Conservation (phyloP, 2,113 vertebrate genomes). For the Platycercus adscitus region DNA sequence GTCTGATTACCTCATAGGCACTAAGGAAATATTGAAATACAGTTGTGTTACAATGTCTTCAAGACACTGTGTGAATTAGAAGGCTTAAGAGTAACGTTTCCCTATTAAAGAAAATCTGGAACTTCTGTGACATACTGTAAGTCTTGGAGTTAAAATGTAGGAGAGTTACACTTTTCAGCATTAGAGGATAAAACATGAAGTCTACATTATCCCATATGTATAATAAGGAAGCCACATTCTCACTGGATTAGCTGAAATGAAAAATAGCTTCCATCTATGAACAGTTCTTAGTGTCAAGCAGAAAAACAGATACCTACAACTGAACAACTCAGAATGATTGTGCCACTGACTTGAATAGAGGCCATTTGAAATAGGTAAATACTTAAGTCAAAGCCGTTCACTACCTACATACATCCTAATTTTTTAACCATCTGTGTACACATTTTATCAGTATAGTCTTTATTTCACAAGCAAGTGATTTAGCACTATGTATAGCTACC, state of each 20-base stretch:
- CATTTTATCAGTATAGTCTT: background rate
- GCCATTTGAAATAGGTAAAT: background rate
- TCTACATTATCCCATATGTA: background rate
- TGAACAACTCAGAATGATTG: background rate
- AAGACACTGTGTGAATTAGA: background rate
- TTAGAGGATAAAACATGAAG: background rate
- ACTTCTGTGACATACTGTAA: background rate
- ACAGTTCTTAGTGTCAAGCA: background rate
- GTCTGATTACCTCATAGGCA: constrained; percentile 96
- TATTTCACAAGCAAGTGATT: background rate
- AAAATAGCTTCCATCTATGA: background rate
- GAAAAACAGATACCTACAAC: background rate
- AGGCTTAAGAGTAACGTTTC: background rate
- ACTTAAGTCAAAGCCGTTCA: background rate
- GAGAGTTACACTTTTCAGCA: background rate
- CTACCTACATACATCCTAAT: background rate
- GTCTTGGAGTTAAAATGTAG: background rate
- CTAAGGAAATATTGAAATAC: constrained; percentile 66
- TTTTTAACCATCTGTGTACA: background rate
- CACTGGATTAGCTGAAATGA: background rate
- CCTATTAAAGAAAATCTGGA: background rate
- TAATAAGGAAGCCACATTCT: background rate
- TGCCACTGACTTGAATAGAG: background rate
- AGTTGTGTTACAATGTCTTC: background rate
- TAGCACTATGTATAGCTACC: background rate